Evolutionary conservation across 2,888 invertebrate genomes (phyloP).

Genomic region (Lumbricus terrestris): DNA sequence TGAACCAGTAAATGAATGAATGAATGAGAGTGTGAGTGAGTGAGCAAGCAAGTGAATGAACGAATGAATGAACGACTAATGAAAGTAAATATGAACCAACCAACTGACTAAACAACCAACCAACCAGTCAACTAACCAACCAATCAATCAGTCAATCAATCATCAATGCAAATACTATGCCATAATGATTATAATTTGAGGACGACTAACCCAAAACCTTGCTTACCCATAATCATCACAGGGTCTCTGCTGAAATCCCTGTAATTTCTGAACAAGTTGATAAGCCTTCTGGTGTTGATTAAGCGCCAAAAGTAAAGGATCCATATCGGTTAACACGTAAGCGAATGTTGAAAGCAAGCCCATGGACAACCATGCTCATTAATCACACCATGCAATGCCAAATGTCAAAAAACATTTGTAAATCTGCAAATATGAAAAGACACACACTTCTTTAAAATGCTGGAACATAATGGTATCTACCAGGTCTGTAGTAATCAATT

Average conservation of each 20-base stretch:
- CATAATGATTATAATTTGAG: background rate
- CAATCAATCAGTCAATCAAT: too few species aligned
- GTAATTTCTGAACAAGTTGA: background rate
- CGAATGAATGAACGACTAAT: too few species aligned
- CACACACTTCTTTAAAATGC: background rate
- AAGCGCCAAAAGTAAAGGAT: background rate
- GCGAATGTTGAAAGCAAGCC: background rate
- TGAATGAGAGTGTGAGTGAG: too few species aligned
- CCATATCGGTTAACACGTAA: background rate
- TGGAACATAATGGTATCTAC: background rate
- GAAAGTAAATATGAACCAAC: too few species aligned
- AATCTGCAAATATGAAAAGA: background rate
- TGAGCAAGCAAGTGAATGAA: too few species aligned
- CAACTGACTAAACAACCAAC: too few species aligned
- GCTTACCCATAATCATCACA: background rate
- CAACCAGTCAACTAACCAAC: too few species aligned
- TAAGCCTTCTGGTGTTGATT: conserved; percentile 3
- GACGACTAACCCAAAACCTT: background rate
- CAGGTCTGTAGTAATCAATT: too few species aligned
- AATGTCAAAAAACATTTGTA: background rate
- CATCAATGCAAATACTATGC: background rate
- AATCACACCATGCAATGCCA: background rate
- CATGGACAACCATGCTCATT: background rate
- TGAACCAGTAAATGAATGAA: background rate
- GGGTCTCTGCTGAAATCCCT: background rate